phyloP scores from a whole-genome alignment of 2,797 vertebrate genomes.

The Poeciliopsis turneri region DNA sequence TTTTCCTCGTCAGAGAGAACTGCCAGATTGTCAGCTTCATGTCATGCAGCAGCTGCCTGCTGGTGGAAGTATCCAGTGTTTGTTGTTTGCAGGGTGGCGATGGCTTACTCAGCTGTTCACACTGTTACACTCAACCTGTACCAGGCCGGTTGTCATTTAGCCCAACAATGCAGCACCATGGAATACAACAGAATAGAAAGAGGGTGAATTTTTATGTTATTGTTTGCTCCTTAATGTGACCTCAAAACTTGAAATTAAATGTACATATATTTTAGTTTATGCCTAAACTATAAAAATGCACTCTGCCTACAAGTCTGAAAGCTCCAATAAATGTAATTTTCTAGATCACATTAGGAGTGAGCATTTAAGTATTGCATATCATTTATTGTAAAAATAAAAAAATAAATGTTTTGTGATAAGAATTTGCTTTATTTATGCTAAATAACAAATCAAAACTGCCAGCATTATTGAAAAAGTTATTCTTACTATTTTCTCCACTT shows the following conservation, averaged over 20 bases:
- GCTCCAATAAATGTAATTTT: neutral
- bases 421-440: neutral
- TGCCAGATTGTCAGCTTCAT: constrained; percentile 46
- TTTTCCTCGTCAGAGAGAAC: constrained; percentile 29
- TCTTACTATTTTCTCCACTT: no score
- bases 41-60: constrained; percentile 24
- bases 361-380: no score
- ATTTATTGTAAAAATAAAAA: no score
- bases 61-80: constrained; percentile 68
- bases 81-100: constrained; percentile 47
- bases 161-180: constrained; percentile 5
- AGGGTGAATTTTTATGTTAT: neutral
- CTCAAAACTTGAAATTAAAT: neutral
- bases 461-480: no score
- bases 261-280: neutral
- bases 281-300: neutral
- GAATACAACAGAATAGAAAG: neutral
- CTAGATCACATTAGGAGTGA: neutral
- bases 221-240: neutral
- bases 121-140: constrained; percentile 25
- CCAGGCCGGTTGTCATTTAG: constrained; percentile 27
- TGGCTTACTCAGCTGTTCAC: constrained; percentile 69
- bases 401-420: no score
- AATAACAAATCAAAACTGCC: no score
- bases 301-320: neutral